Conservation (phyloP, 2,797 vertebrate genomes). For the Cheracebus regulus region DNA sequence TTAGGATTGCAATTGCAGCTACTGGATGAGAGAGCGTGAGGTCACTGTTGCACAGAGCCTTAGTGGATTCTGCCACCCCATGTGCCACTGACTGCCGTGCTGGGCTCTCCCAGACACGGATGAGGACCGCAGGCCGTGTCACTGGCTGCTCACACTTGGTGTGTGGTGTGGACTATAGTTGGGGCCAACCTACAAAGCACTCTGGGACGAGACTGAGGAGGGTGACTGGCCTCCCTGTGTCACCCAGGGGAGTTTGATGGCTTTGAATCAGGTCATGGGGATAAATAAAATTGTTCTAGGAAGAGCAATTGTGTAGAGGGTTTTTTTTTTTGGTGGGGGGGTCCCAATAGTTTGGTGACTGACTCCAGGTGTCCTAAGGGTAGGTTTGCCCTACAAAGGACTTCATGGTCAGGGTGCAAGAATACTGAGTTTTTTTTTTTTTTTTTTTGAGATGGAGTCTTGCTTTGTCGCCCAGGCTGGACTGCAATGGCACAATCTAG, state of each 20-base stretch:
- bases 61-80: not conserved
- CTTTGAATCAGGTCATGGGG: not conserved
- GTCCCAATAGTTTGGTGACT: not conserved
- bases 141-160: not conserved
- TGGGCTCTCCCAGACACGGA: not conserved
- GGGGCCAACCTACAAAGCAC: not conserved
- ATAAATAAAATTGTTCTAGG: not conserved
- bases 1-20: not conserved
- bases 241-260: not conserved
- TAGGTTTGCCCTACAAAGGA: not conserved
- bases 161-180: not conserved
- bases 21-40: not conserved
- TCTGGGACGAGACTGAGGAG: no score
- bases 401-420: not conserved
- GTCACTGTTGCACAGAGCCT: not conserved
- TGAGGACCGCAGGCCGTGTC: not conserved
- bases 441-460: no score
- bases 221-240: not conserved
- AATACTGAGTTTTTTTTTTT: no score
- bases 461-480: no score
- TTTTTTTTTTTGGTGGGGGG: not conserved
- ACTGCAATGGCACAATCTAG: no score
- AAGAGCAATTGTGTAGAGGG: not conserved
- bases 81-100: not conserved
- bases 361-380: not conserved